A percentile compares a stretch with the other conserved stretches of the same genome.
These are phyloP conservation scores for Machaerirhynchus nigripectus DNA, from an alignment of 2,113 vertebrate species.

Conservation along the genomic window DNA sequence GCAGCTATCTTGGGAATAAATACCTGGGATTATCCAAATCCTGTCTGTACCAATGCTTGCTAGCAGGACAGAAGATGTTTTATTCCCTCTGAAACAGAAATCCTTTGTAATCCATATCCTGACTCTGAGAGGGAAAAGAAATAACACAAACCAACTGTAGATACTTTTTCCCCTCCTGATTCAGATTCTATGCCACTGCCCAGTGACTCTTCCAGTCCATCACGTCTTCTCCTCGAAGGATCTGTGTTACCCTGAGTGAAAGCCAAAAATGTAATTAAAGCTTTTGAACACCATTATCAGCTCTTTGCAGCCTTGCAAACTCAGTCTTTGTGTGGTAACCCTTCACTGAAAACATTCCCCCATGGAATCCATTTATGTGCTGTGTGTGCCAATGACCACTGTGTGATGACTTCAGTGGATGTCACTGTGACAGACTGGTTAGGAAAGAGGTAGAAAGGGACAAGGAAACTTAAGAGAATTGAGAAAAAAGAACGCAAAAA, in stretches of 20 bases:
- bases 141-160: not conserved
- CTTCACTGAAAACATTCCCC: not conserved
- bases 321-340: not conserved
- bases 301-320: not conserved
- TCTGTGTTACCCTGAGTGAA: not conserved
- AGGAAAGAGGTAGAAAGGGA: not conserved
- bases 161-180: not conserved
- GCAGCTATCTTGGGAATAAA: not conserved
- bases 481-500: not conserved
- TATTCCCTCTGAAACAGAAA: not conserved
- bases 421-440: not conserved
- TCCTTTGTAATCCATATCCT: not conserved
- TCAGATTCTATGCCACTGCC: not conserved
- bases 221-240: not conserved
- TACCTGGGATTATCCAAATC: not conserved
- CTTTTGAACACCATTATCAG: not conserved
- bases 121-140: not conserved
- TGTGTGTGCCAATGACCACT: too few relatives aligned
- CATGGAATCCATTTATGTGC: not conserved
- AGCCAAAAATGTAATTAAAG: not conserved
- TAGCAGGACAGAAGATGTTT: not conserved
- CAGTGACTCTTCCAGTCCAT: not conserved
- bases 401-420: not conserved
- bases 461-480: not conserved
- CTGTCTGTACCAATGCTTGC: not conserved